A percentile compares a stretch with the other conserved stretches of the same genome.
These are phyloP conservation scores for Endotricha flammealis DNA, from an alignment of 2,888 invertebrate genomes.

Conservation along the genomic window DNA sequence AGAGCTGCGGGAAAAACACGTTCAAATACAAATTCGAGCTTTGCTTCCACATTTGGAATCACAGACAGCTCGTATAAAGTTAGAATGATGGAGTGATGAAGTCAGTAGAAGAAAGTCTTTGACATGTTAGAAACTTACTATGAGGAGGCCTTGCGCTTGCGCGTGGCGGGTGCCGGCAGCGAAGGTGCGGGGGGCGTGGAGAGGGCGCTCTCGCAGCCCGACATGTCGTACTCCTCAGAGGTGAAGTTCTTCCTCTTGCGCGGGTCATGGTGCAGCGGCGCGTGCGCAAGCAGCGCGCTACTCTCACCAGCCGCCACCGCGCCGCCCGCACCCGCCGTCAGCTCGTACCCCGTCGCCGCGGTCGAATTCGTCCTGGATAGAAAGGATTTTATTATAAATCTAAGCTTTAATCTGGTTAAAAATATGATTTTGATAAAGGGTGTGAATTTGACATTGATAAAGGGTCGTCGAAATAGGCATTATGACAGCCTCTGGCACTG, in stretches of 20 bases:
- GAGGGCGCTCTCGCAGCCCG: constrained; percentile 31
- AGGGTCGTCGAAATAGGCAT: too few species aligned
- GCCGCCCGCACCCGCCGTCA: constrained; percentile 38
- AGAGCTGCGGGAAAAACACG: too few species aligned
- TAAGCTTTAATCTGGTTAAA: too few species aligned
- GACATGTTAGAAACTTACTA: constrained; percentile 38
- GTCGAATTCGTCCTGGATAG: constrained; percentile 34
- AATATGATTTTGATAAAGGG: too few species aligned
- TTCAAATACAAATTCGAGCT: too few species aligned
- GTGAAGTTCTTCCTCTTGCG: constrained; percentile 39
- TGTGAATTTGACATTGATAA: too few species aligned
- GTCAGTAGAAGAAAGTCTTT: constrained; percentile 2
- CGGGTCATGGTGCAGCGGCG: constrained; percentile 25
- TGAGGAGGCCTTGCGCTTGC: constrained; percentile 48
- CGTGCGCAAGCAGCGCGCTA: constrained; percentile 22
- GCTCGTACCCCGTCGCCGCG: constrained; percentile 47
- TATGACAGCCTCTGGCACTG: too few species aligned
- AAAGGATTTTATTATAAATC: too few species aligned
- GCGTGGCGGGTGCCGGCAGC: constrained; percentile 20
- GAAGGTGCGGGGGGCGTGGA: constrained; percentile 15
- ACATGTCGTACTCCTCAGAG: constrained; percentile 37
- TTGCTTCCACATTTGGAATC: too few species aligned
- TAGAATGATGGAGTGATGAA: constrained; percentile 1
- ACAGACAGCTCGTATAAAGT: too few species aligned
- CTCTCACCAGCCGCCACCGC: constrained; percentile 20